phyloP scores from a whole-genome alignment of 2,113 vertebrate species.

The Caranx melampygus region DNA sequence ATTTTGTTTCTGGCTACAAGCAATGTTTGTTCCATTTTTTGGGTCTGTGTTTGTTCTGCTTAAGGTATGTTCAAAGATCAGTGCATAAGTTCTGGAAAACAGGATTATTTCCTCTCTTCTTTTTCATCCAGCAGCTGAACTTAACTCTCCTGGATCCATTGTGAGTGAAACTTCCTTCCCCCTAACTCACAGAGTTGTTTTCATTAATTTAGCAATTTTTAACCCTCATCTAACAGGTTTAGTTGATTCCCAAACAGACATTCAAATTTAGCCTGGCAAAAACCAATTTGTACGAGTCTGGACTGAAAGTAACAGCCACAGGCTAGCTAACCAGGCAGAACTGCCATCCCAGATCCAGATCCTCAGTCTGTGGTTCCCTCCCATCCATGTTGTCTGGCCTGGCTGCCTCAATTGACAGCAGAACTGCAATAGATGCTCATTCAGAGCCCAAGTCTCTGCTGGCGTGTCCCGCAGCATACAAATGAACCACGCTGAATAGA shows the following conservation, averaged over 20 bases:
- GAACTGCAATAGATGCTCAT: conserved; percentile 76
- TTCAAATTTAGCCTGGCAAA: conserved; percentile 43
- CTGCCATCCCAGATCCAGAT: conserved; percentile 57
- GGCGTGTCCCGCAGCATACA: conserved; percentile 77
- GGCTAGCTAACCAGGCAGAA: conserved; percentile 56
- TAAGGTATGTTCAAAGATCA: conserved; percentile 55
- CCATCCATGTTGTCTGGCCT: conserved; percentile 74
- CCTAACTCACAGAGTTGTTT: conserved; percentile 41
- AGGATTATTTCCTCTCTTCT: conserved; percentile 63
- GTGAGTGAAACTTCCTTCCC: conserved; percentile 30
- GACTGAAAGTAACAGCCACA: conserved; percentile 46
- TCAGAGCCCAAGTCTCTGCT: conserved; percentile 75
- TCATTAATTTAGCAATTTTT: conserved; percentile 38
- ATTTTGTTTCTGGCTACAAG: conserved; percentile 56
- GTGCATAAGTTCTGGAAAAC: conserved; percentile 69
- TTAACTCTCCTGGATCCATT: conserved; percentile 16
- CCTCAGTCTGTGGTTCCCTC: conserved; percentile 63
- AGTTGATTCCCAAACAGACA: conserved; percentile 47
- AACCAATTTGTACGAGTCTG: conserved; percentile 56
- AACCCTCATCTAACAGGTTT: conserved; percentile 60
- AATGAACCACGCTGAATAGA: conserved; percentile 83
- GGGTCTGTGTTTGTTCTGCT: conserved; percentile 54
- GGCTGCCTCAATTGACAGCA: conserved; percentile 71
- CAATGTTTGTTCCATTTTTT: conserved; percentile 72
- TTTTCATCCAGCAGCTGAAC: conserved; percentile 35